Base-by-base conservation (phyloP, 2,888 invertebrate genomes). In the Hipparchia semele region DNA sequence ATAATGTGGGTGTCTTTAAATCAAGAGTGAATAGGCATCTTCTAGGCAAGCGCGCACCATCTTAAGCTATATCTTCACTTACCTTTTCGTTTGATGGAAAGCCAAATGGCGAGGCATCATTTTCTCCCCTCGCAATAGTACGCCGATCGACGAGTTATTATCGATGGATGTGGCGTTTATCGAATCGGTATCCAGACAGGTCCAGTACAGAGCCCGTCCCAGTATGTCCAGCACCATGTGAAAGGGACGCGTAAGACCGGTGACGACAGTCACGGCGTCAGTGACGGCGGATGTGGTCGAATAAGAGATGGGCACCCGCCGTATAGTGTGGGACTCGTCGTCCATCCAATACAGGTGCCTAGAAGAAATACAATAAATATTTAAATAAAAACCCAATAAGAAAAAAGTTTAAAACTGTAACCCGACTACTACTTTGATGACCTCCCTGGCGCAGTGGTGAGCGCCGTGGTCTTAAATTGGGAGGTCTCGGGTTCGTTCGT, bases 221-320 rank as follows among this genome's bases (percentile, higher is more conserved):
- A 98, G 94, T 0, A 97, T 96, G 87, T 99, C 99, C 7, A 99
- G 92, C 0, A 97, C 98, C 80, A 99, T 95, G 87, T 98, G 98
- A 83, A 96, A 97, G 0, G 98, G 98, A 73, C 96, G 95, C 0
- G 93, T 86, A 2, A 96, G 94, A 2, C 95, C 95, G 4, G 95
- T 90, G 0, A 97, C 92, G 0, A 96, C 92, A 0, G 92, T 86
- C 0, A 94, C 84, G 2, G 95, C 82, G 75, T 90, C 91, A 0
- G 84, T 79, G 6, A 83, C 66, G 0, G 87, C 88, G 0, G 92
- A 90, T 0, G 91, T 90, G 0, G 82, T 78, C 0, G 91, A 90
- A 75, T 90, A 89, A 0, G 91, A 89, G 75, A 92, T 82, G 2
- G 87, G 84, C 0, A 96, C 96, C 71, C 96, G 95, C 68, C 96